These are phyloP conservation scores for Artemia sinica DNA, from an alignment of 2,888 invertebrate genomes.

Conservation along the genomic window DNA sequence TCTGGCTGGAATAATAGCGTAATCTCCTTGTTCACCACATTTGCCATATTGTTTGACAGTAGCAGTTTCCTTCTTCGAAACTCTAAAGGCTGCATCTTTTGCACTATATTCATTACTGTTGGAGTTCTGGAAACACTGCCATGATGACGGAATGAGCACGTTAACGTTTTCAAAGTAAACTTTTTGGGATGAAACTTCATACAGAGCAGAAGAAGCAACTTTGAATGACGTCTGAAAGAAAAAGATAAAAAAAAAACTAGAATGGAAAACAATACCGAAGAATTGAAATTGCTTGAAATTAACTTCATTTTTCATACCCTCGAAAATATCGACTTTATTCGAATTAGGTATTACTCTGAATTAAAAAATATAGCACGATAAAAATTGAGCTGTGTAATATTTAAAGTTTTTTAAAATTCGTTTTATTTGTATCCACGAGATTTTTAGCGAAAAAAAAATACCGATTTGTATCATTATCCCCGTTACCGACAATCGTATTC, in stretches of 20 bases:
- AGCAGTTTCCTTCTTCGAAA: not conserved
- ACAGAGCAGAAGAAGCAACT: not conserved
- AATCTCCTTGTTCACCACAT: not conserved
- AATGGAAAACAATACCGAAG: not conserved
- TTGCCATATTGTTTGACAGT: not conserved
- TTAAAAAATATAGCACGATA: no score
- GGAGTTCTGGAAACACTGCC: not conserved
- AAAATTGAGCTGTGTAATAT: no score
- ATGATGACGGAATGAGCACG: not conserved
- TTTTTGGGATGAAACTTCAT: not conserved
- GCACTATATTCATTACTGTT: not conserved
- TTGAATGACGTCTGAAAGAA: not conserved
- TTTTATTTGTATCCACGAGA: no score
- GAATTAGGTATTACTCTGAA: no score
- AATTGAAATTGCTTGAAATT: no score
- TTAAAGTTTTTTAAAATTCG: no score
- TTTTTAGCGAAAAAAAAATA: no score
- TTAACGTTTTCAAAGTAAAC: not conserved
- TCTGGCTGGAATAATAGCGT: constrained; percentile 2
- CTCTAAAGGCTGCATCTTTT: not conserved
- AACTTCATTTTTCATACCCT: no score
- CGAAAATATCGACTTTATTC: no score
- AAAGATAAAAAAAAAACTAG: not conserved
- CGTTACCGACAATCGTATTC: no score
- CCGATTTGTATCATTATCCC: no score